Evolutionary conservation across 2,797 vertebrate species (phyloP).

Genomic region (Platyrinchus mystaceus): DNA sequence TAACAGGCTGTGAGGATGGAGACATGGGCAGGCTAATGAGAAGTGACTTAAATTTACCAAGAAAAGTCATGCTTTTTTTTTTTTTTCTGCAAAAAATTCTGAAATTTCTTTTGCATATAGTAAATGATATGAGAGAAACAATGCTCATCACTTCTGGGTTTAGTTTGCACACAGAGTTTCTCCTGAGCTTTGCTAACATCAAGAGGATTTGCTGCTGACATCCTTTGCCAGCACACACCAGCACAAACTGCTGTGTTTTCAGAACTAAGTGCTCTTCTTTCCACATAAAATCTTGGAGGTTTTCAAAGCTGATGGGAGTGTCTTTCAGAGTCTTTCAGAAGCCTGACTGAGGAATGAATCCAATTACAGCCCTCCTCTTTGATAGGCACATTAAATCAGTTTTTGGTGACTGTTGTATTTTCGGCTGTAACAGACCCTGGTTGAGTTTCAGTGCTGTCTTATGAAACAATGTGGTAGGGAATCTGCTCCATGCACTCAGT

Average conservation of each 20-base stretch:
- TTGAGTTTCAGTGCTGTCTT: conserved; percentile 23
- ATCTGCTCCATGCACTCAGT: neutral
- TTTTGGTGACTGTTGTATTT: conserved; percentile 35
- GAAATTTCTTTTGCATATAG: neutral
- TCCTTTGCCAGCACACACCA: neutral
- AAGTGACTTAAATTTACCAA: neutral
- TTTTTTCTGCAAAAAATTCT: neutral
- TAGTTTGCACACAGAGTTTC: neutral
- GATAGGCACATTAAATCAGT: conserved; percentile 38
- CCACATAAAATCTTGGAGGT: neutral
- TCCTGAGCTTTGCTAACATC: neutral
- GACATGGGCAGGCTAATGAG: neutral
- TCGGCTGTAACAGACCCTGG: conserved; percentile 24
- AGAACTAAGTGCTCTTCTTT: neutral
- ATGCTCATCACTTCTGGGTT: neutral
- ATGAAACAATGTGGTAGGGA: conserved; percentile 9
- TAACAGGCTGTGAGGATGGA: neutral
- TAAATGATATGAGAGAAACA: neutral
- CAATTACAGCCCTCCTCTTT: conserved; percentile 6
- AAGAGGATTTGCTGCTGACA: neutral
- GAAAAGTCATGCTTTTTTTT: neutral
- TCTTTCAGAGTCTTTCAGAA: conserved; percentile 9
- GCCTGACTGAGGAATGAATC: conserved; percentile 8
- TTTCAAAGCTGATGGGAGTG: neutral
- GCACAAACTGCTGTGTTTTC: neutral